Evolutionary conservation across 2,113 vertebrate species (phyloP).

Genomic region (Notothenia rossii): DNA sequence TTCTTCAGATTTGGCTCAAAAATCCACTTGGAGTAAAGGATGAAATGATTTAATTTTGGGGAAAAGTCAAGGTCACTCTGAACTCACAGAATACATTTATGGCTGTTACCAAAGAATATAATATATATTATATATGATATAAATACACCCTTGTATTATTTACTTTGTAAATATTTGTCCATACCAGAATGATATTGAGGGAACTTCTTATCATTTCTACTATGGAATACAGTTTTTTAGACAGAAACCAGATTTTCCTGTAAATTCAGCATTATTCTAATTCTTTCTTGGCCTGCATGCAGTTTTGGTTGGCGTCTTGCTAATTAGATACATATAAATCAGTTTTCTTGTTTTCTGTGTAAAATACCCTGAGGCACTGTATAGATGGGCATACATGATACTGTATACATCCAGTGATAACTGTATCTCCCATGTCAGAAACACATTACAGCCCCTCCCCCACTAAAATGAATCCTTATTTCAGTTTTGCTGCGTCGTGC

Average conservation of each 20-base stretch:
- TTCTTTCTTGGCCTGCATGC: no score
- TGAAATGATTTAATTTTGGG: no score
- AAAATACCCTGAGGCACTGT: not conserved
- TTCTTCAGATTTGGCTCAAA: no score
- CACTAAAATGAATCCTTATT: conserved; percentile 22
- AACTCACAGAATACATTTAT: not conserved
- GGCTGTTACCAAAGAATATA: not conserved
- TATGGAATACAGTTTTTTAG: not conserved
- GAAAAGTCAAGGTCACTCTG: no score
- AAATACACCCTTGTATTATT: not conserved
- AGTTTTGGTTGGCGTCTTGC: no score
- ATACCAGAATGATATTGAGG: not conserved
- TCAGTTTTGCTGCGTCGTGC: conserved; percentile 6
- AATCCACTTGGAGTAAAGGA: no score
- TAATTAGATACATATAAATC: no score
- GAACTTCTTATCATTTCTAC: not conserved
- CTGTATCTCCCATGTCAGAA: not conserved
- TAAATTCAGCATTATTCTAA: not conserved
- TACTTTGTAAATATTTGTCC: not conserved
- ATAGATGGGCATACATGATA: not conserved
- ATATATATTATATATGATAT: not conserved
- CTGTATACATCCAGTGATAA: no score
- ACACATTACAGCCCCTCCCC: not conserved
- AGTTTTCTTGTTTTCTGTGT: not conserved
- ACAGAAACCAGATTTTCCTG: not conserved